These are phyloP conservation scores for Araneus ventricosus DNA, from an alignment of 1,140 invertebrate species.

Conservation along the genomic window DNA sequence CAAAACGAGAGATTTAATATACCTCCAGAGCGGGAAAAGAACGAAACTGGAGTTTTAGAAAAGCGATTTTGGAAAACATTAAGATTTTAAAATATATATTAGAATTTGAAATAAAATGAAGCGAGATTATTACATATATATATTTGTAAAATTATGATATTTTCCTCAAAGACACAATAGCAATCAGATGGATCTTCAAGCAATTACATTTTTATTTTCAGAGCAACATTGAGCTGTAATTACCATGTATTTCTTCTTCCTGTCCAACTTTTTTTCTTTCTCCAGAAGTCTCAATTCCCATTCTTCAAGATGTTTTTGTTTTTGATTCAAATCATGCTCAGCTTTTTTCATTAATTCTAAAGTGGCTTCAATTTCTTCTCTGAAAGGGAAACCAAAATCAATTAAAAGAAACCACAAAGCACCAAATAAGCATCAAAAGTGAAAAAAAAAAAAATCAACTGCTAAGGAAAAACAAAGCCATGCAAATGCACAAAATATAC, in stretches of 20 bases:
- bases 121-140: too few relatives aligned
- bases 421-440: neutral
- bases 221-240: constrained; percentile 72
- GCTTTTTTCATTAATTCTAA: constrained; percentile 80
- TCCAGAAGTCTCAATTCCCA: constrained; percentile 80
- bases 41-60: too few relatives aligned
- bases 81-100: too few relatives aligned
- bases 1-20: too few relatives aligned
- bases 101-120: too few relatives aligned
- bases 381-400: constrained; percentile 71
- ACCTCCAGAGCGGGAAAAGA: too few relatives aligned
- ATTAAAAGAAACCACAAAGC: neutral
- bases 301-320: constrained; percentile 79
- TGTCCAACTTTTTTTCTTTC: constrained; percentile 80
- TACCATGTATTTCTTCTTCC: constrained; percentile 76
- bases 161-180: too few relatives aligned
- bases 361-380: constrained; percentile 80
- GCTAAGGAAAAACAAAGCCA: neutral
- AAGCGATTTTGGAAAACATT: too few relatives aligned
- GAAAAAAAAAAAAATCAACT: too few relatives aligned
- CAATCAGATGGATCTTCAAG: too few relatives aligned
- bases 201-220: too few relatives aligned
- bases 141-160: too few relatives aligned
- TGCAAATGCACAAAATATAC: neutral
- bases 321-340: constrained; percentile 79